Percentiles rank a stretch among this genome's conserved stretches.
Conservation (phyloP, 2,113 vertebrate species). For the Girardinichthys multiradiatus region DNA sequence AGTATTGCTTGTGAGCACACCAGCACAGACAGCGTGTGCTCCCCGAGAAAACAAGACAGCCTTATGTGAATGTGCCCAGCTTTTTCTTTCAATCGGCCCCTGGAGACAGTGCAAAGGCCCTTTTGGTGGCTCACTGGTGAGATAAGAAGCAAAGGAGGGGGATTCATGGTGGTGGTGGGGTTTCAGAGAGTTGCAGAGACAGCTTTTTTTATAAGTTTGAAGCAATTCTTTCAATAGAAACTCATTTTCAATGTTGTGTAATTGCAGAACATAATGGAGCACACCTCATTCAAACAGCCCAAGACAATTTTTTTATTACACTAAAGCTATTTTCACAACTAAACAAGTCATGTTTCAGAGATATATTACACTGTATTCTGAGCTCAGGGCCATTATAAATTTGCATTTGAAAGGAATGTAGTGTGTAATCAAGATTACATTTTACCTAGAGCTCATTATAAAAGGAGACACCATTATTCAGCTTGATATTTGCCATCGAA, state of each 20-base stretch:
- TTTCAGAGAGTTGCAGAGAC: slow-evolving; percentile 57
- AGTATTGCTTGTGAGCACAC: slow-evolving; percentile 34
- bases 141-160: slow-evolving; percentile 63
- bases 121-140: slow-evolving; percentile 73
- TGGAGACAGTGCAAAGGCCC: slow-evolving; percentile 61
- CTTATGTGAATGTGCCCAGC: slow-evolving; percentile 67
- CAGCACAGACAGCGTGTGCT: slow-evolving; percentile 23
- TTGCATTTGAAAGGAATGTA: slow-evolving; percentile 64
- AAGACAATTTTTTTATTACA: slow-evolving; percentile 39
- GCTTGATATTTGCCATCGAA: slow-evolving; percentile 49
- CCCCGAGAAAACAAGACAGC: slow-evolving; percentile 63
- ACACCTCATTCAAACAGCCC: slow-evolving; percentile 67
- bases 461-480: slow-evolving; percentile 39
- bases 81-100: slow-evolving; percentile 72
- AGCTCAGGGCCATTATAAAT: slow-evolving; percentile 60
- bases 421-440: slow-evolving; percentile 69
- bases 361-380: slow-evolving; percentile 69
- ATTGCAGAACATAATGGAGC: slow-evolving; percentile 74
- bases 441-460: slow-evolving; percentile 49
- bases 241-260: slow-evolving; percentile 76
- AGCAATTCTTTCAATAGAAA: slow-evolving; percentile 71
- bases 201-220: slow-evolving; percentile 66
- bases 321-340: slow-evolving; percentile 62
- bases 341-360: slow-evolving; percentile 70
- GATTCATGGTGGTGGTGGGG: neutral